Percentiles rank a stretch among this genome's conserved stretches.
Evolutionary conservation across 2,888 invertebrate species (phyloP).

Genomic region (Meloe dianella): DNA sequence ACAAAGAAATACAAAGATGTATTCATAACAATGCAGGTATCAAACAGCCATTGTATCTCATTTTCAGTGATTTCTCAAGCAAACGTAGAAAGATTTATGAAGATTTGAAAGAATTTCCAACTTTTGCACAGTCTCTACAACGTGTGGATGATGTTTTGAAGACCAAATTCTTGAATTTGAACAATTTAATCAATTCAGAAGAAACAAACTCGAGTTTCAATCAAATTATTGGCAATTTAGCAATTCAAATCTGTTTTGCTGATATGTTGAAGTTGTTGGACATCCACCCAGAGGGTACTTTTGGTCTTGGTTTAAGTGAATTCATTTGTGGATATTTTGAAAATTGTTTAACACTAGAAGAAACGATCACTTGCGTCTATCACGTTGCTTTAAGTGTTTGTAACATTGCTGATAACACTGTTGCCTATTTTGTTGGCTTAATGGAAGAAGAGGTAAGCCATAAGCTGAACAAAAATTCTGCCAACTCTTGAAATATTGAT

Average conservation of each 20-base stretch:
- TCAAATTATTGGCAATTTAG: slow-evolving; percentile 47
- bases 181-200: background rate
- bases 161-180: slow-evolving; percentile 18
- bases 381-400: background rate
- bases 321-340: slow-evolving; percentile 91
- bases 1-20: background rate
- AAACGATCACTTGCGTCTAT: slow-evolving; percentile 66
- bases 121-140: slow-evolving; percentile 75
- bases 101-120: slow-evolving; percentile 74
- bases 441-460: background rate
- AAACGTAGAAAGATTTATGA: slow-evolving; percentile 88
- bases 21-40: background rate
- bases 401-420: background rate
- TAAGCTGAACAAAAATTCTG: background rate
- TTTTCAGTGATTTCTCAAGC: slow-evolving; percentile 91
- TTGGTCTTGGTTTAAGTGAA: slow-evolving; percentile 86
- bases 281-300: slow-evolving; percentile 39
- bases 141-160: background rate
- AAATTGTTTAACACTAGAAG: slow-evolving; percentile 81
- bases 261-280: slow-evolving; percentile 63
- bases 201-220: background rate
- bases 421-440: background rate
- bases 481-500: no score
- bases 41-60: slow-evolving; percentile 55
- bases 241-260: slow-evolving; percentile 64